Evolutionary conservation across 2,113 vertebrate genomes (phyloP).

Genomic region (Albula goreensis): DNA sequence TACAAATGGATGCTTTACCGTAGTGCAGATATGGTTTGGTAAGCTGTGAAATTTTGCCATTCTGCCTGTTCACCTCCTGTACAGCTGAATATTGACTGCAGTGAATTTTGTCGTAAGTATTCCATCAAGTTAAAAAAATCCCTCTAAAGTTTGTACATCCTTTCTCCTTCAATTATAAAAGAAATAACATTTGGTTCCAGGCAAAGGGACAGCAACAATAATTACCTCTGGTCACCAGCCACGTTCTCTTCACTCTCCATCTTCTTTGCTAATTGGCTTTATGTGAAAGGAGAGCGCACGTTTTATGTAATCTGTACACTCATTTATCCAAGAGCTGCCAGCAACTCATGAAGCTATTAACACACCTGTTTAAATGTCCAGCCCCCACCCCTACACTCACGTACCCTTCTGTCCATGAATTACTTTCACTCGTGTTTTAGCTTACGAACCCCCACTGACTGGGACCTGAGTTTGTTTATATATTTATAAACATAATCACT

Average conservation of each 20-base stretch:
- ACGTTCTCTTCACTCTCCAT: constrained; percentile 7
- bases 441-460: neutral
- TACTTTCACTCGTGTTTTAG: neutral
- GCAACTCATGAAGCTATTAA: neutral
- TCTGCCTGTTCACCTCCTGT: neutral
- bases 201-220: constrained; percentile 8
- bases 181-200: neutral
- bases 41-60: neutral
- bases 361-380: constrained; percentile 22
- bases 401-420: neutral
- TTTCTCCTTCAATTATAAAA: neutral
- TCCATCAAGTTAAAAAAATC: too few relatives aligned
- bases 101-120: too few relatives aligned
- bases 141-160: too few relatives aligned
- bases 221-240: constrained; percentile 23
- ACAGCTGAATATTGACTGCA: too few relatives aligned
- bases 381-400: neutral
- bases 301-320: constrained; percentile 21
- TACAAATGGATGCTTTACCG: too few relatives aligned
- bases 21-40: neutral
- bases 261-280: constrained; percentile 33
- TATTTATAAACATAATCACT: neutral
- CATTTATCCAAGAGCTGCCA: constrained; percentile 26
- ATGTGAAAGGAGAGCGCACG: constrained; percentile 15
- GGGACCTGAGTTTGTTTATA: neutral